Evolutionary conservation across 2,888 invertebrate species (phyloP), one percentile per base, ranked within the genome.

Genomic region (Dastarcus helophoroides): DNA sequence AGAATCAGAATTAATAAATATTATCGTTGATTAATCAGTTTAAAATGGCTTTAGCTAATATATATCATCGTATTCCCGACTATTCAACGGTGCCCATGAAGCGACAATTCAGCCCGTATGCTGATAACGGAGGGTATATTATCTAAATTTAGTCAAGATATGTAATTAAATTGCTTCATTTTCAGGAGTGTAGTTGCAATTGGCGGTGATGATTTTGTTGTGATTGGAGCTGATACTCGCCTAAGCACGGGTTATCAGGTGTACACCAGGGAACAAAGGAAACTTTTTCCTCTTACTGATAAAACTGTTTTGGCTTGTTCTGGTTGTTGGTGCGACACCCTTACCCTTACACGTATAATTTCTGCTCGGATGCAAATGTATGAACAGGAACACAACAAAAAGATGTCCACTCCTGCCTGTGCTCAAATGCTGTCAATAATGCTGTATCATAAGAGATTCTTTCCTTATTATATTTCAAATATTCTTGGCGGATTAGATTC

Each of bases 301-400:
- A 74, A 72, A 27, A 91, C 93, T 1, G 80, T 97, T 19, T 66
- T 98, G n/a, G 94, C 89, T 1, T 88, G 89, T 32, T 79, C 89
- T 12, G 97, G 97, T 11, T 98, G 97, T 62, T 95, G 97, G 88
- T 94, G 95, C 52, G 98, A 98, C 63, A 86, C 89, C 3, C 65
- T 95, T 10, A 89, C 95, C 1, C 66, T 98, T 26, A 89, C 89
- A 6, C 74, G 86, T 42, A 65, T 89, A 39, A 60, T 95, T 15
- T 69, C 76, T 41, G 85, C 90, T 31, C 75, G 90, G 34, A 78
- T 94, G 76, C 89, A 89, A 66, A 91, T 94, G 81, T 95, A 93
- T 53, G 73, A 81, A 42, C 91, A 97, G 55, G 86, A 90, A 42
- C 95, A 97, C 62, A 81, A 89, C 54, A 90, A 88, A 62, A 68